Conservation (phyloP, 2,113 vertebrate genomes). For the Pangasianodon hypophthalmus region DNA sequence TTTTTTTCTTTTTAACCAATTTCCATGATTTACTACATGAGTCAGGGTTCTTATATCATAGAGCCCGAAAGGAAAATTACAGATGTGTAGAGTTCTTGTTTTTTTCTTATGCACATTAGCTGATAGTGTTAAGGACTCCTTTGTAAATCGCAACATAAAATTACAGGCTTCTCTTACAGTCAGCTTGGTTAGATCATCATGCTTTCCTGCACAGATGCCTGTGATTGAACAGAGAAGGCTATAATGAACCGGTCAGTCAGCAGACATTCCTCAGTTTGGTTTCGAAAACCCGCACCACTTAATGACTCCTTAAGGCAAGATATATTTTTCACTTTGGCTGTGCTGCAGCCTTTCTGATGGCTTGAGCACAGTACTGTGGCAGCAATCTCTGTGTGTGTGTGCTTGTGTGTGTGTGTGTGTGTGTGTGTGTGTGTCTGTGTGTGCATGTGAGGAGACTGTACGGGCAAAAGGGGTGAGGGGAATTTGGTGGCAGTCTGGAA, state of each 20-base stretch:
- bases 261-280: conserved; percentile 36
- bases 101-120: conserved; percentile 6
- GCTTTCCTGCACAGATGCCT: conserved; percentile 3
- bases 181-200: conserved; percentile 2
- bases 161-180: not conserved
- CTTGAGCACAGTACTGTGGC: conserved; percentile 30
- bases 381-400: conserved; percentile 32
- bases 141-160: not conserved
- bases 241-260: conserved; percentile 27
- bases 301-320: conserved; percentile 44
- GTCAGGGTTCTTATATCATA: not conserved
- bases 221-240: conserved; percentile 12
- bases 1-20: not conserved
- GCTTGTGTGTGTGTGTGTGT: not conserved
- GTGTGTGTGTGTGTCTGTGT: conserved; percentile 19
- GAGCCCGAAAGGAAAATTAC: not conserved
- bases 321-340: conserved; percentile 34
- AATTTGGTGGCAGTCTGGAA: conserved; percentile 53
- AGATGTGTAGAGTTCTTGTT: not conserved
- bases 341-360: conserved; percentile 21
- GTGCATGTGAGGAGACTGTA: not conserved
- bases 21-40: not conserved
- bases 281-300: conserved; percentile 28
- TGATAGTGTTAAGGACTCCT: not conserved
- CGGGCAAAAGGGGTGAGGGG: conserved; percentile 36